Base-by-base conservation (phyloP, 2,797 vertebrate species). In the Sebastes goodei region DNA sequence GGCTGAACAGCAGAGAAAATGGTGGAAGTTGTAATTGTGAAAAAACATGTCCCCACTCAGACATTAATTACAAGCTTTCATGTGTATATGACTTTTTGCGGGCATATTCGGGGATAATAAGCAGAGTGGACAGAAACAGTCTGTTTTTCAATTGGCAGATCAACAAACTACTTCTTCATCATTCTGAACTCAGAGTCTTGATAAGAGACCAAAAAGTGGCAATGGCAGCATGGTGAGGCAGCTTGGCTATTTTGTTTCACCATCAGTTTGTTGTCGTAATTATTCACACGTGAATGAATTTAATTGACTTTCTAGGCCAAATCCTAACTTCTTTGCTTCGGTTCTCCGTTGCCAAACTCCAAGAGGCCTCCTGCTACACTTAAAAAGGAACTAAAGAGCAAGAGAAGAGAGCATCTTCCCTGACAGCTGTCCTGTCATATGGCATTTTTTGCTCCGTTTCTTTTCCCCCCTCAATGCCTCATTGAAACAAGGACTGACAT, bases 371-470 rank as follows among this genome's bases (percentile, higher is more conserved):
- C 74, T 88, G 80, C 79, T 84, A 55, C 61, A 53, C 56, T 76
- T 82, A 71, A 86, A 88, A 86, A 73, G 38, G 68, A 89, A 81
- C 76, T 71, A 89, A 76, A 81, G 76, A 83, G 67, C 81, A 86
- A 63, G 60, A 83, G 67, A 85, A 81, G 68, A 74, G 76, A 83
- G 59, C 76, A 71, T 90, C 78, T 87, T 91, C 63, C 59, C 70
- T 61, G 84, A 86, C 93, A 94, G 90, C 89, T 94, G 92, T 88
- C 92, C 75, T 59, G 69, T 94, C 91, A 92, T 93, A 91, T 91
- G 90, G 85, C 11, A 42, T 71, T 83, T 87, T 83, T 86, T 82
- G 69, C 78, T 85, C 76, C 35, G 56, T 89, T 90, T 90, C 64
- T 84, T 81, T 82, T 81, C 59, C 78, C 33, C 62, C 68, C 66